phyloP scores from a whole-genome alignment of 2,113 vertebrate genomes.

The Seriola dumerili region DNA sequence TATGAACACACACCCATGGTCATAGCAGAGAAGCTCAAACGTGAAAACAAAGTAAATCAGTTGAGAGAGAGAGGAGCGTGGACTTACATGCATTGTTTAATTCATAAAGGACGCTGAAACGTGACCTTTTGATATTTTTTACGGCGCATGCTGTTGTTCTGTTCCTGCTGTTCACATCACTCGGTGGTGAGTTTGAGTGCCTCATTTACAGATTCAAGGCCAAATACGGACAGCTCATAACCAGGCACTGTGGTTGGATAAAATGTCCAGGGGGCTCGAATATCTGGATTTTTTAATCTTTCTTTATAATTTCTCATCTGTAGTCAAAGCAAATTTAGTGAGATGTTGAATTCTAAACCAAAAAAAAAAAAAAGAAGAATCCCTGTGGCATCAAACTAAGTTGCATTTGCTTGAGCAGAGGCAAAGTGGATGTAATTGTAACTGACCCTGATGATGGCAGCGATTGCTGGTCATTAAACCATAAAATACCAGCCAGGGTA shows the following conservation, averaged over 20 bases:
- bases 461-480: conserved; percentile 72
- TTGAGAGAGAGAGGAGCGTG: not conserved
- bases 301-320: conserved; percentile 42
- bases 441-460: conserved; percentile 70
- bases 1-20: too few relatives aligned
- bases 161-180: conserved; percentile 18
- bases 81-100: not conserved
- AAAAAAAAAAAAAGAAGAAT: not conserved
- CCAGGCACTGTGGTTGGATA: not conserved
- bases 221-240: conserved; percentile 17
- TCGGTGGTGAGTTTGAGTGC: not conserved
- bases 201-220: conserved; percentile 16
- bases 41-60: not conserved
- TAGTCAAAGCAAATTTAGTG: conserved; percentile 22
- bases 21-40: not conserved
- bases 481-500: conserved; percentile 64
- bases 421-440: conserved; percentile 70
- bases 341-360: conserved; percentile 36
- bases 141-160: conserved; percentile 14
- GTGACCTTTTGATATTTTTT: conserved; percentile 24
- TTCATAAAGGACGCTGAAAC: not conserved
- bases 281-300: conserved; percentile 36
- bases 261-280: not conserved
- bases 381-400: conserved; percentile 35
- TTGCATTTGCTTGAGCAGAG: conserved; percentile 39